phyloP scores from a whole-genome alignment of 1,140 invertebrate genomes.

The Dolichoris vasculosae region DNA sequence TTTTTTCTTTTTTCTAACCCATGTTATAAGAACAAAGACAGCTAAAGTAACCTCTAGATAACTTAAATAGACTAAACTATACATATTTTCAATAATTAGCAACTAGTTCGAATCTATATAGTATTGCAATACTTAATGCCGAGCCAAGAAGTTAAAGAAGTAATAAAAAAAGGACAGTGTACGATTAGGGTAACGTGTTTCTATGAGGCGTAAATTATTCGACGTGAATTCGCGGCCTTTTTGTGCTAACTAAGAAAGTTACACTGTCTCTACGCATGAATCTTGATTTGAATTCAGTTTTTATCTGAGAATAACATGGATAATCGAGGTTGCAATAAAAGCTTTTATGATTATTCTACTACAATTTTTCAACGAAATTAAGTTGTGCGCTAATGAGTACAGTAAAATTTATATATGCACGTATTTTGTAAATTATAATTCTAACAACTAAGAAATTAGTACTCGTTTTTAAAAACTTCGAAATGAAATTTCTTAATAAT shows the following conservation, averaged over 20 bases:
- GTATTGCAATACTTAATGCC: too few relatives aligned
- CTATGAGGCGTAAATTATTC: slow-evolving; percentile 17
- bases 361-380: neutral
- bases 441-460: too few relatives aligned
- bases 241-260: neutral
- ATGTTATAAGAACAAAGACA: too few relatives aligned
- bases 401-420: neutral
- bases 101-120: too few relatives aligned
- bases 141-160: neutral
- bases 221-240: neutral
- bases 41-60: too few relatives aligned
- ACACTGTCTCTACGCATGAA: neutral
- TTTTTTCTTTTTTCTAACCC: too few relatives aligned
- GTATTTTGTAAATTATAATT: too few relatives aligned
- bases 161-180: neutral
- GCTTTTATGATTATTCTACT: neutral
- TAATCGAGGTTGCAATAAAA: neutral
- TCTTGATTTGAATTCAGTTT: slow-evolving; percentile 35
- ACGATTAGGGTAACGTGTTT: neutral
- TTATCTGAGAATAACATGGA: neutral
- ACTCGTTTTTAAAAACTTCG: too few relatives aligned
- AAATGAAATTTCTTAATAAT: too few relatives aligned
- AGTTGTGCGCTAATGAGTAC: neutral
- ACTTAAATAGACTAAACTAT: too few relatives aligned
- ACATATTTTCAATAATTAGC: too few relatives aligned